Evolutionary conservation across 2,797 vertebrate genomes (phyloP), one percentile per base, ranked within the genome.

Genomic region (Sphenodon punctatus): DNA sequence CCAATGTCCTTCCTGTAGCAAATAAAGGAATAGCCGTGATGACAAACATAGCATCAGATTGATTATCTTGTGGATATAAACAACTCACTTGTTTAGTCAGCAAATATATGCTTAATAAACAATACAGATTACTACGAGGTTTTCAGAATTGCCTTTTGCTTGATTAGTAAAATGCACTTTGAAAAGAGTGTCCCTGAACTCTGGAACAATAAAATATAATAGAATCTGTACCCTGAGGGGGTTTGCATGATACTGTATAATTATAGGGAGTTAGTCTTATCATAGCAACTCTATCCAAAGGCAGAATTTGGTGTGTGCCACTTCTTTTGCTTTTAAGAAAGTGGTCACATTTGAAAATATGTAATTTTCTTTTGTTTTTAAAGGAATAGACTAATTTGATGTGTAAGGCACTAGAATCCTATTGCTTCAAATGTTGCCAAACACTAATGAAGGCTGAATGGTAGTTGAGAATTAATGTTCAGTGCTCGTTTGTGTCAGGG

Each of bases 61-160:
- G 82, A 53, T 85, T 92, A 75, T 87, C 53, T 82, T 69, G 22
- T 68, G 59, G 53, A 92, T 92, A 91, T 90, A 92, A 93, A 85
- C 27, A 87, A 92, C 36, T 43, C 19, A 30, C 75, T 91, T 93
- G 58, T 93, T 92, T 88, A 92, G 83, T 92, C 75, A 92, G 77
- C 80, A 93, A 92, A 82, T 87, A 74, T 34, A 71, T 84, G 61
- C 25, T 93, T 93, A 91, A 92, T 89, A 92, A 93, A 92, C 84
- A 76, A 53, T 42, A 65, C 42, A 90, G 25, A 87, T 80, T 88
- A 76, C 75, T 19, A 22, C 58, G 88, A 78, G 42, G 22, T 75
- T 90, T 93, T 88, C 67, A 74, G 75, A 84, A 67, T 53, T 89
- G 69, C 66, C 85, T 42, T 87, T 92, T 84, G 22, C 34, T 69